Evolutionary conservation across 2,888 invertebrate species (phyloP).

Genomic region (Sthenelais limicola): DNA sequence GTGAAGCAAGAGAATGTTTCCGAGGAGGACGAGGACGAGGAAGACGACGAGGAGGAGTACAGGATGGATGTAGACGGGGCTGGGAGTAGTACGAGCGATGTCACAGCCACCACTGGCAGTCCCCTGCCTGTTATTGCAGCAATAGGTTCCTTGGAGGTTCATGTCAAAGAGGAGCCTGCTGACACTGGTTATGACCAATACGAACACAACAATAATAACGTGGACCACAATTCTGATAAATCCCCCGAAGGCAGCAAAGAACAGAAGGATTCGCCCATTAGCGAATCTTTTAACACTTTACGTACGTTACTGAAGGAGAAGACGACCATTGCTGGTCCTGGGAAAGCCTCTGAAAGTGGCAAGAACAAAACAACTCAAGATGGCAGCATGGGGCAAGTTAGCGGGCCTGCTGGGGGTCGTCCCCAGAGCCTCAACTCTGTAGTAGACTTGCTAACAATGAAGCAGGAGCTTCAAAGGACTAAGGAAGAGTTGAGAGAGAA

Average conservation of each 20-base stretch:
- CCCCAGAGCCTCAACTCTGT: constrained; percentile 16
- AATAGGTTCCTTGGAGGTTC: constrained; percentile 8
- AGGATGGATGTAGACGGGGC: constrained; percentile 17
- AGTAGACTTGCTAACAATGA: constrained; percentile 23
- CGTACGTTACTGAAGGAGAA: constrained; percentile 1
- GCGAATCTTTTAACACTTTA: constrained; percentile 7
- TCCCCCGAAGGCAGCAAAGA: no score
- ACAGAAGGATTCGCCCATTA: neutral
- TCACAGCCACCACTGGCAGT: neutral
- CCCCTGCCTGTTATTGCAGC: constrained; percentile 1
- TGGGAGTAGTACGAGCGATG: no score
- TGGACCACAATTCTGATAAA: neutral
- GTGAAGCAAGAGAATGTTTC: constrained; percentile 23
- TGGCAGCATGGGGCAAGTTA: no score
- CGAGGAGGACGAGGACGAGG: neutral
- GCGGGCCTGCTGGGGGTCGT: neutral
- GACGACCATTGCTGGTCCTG: no score
- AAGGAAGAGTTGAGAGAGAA: neutral
- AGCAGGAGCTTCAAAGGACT: constrained; percentile 24
- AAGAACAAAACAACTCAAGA: no score
- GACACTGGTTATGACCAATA: neutral
- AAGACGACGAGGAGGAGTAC: neutral
- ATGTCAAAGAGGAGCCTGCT: constrained; percentile 6
- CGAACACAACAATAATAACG: constrained; percentile 21
- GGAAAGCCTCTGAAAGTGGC: no score